A percentile compares a stretch with the other conserved stretches of the same genome.
Evolutionary conservation across 2,113 vertebrate genomes (phyloP).

Genomic region (Glaucomys volans): DNA sequence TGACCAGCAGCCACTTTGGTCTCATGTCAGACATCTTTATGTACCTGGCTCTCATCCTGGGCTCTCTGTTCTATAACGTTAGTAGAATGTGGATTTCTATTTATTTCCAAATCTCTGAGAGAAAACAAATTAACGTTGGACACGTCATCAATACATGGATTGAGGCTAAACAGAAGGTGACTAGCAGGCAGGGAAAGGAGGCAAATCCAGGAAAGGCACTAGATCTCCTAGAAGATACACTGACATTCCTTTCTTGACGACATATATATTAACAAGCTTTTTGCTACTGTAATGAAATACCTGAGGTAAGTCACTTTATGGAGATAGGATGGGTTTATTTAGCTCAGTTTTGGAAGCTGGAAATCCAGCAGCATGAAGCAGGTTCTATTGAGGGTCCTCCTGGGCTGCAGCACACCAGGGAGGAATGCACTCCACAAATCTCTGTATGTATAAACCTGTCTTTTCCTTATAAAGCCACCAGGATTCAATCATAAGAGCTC

Average conservation of each 20-base stretch:
- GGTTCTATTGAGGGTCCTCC: no score
- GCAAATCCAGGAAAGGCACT: background rate
- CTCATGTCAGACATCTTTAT: accelerated
- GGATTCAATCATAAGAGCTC: background rate
- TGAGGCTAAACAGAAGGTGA: background rate
- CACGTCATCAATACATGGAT: background rate
- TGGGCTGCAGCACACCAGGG: background rate
- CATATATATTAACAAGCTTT: background rate
- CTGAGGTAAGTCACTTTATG: no score
- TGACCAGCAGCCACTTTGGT: background rate
- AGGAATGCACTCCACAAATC: background rate
- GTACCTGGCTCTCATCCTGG: background rate
- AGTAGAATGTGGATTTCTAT: background rate
- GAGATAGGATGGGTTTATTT: background rate
- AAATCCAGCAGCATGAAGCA: background rate
- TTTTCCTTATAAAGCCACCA: background rate
- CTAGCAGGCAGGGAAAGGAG: background rate
- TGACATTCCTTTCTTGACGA: background rate
- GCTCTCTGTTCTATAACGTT: background rate
- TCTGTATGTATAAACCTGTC: background rate
- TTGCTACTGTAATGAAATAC: background rate
- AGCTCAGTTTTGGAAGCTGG: background rate
- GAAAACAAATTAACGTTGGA: background rate
- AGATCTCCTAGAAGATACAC: background rate
- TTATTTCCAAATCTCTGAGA: background rate